A percentile compares a stretch with the other conserved stretches of the same genome.
Conservation (phyloP, 2,797 vertebrate genomes). For the Catharus ustulatus region DNA sequence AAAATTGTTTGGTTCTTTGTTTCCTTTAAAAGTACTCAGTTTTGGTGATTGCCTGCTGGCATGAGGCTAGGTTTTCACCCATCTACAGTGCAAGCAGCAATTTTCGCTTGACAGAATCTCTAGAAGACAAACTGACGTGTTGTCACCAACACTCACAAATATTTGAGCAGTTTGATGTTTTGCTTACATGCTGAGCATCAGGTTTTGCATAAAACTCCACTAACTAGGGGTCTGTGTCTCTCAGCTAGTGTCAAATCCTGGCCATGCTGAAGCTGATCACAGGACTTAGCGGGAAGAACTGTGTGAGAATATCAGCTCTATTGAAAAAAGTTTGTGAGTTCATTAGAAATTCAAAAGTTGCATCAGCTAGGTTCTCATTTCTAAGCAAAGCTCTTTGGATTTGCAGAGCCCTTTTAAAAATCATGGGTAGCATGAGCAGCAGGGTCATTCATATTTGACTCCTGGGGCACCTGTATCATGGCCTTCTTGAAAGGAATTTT, state of each 20-base stretch:
- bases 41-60: neutral
- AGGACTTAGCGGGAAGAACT: neutral
- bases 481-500: neutral
- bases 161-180: conserved; percentile 4
- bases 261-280: neutral
- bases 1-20: neutral
- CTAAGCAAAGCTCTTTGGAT: neutral
- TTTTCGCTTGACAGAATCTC: conserved; percentile 6
- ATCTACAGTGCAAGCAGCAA: neutral
- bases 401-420: neutral
- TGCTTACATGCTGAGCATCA: neutral
- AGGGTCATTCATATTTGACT: neutral
- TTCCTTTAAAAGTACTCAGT: neutral
- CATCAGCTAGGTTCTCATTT: neutral
- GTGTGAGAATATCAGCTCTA: neutral
- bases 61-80: neutral
- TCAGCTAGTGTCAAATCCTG: neutral
- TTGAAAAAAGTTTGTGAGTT: neutral
- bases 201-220: neutral
- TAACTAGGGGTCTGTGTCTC: neutral
- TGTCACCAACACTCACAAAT: conserved; percentile 18
- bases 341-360: neutral
- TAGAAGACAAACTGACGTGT: neutral
- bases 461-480: neutral
- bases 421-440: neutral